Evolutionary conservation across 2,888 invertebrate species (phyloP).

Genomic region (Terebella lapidaria): DNA sequence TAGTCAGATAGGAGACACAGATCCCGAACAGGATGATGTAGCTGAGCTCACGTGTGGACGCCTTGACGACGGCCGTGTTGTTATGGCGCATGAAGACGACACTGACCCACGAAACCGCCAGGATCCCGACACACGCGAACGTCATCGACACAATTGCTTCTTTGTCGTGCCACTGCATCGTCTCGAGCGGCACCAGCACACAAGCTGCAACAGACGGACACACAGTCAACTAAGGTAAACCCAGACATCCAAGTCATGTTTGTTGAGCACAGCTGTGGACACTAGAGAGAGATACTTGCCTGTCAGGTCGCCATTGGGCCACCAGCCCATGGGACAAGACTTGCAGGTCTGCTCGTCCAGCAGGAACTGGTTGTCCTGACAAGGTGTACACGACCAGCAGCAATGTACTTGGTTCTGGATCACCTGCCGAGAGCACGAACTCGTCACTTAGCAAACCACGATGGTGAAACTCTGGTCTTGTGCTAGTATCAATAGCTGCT

Average conservation of each 20-base stretch:
- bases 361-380: constrained; percentile 63
- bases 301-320: constrained; percentile 64
- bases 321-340: constrained; percentile 62
- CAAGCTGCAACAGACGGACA: constrained; percentile 57
- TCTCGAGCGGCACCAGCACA: constrained; percentile 61
- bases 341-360: constrained; percentile 61
- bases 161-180: constrained; percentile 62
- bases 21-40: constrained; percentile 72
- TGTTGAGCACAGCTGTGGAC: too few relatives aligned
- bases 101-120: constrained; percentile 71
- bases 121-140: constrained; percentile 77
- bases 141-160: constrained; percentile 63
- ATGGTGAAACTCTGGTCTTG: too few relatives aligned
- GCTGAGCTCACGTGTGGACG: constrained; percentile 71
- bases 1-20: constrained; percentile 57
- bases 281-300: constrained; percentile 56
- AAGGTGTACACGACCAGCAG: constrained; percentile 73
- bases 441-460: too few relatives aligned
- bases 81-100: constrained; percentile 80
- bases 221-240: too few relatives aligned
- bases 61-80: constrained; percentile 94
- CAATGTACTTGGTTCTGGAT: too few relatives aligned
- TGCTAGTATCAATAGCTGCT: too few relatives aligned
- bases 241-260: too few relatives aligned
- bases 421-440: too few relatives aligned